A percentile compares a stretch with the other conserved stretches of the same genome.
These are phyloP conservation scores for Dendroctonus ponderosae DNA, from an alignment of 1,140 invertebrate genomes.

Conservation along the genomic window DNA sequence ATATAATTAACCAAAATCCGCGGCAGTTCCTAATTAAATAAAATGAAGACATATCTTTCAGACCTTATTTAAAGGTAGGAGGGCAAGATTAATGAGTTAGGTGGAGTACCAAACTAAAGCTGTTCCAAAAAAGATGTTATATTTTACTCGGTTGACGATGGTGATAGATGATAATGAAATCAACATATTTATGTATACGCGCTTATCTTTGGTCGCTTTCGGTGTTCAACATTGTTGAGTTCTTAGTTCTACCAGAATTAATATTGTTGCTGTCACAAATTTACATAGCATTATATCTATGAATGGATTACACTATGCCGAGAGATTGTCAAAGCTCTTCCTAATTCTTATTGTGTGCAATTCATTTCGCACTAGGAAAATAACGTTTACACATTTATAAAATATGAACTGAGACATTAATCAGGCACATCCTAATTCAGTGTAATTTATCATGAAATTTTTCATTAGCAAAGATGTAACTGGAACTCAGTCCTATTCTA, in stretches of 20 bases:
- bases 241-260: constrained; percentile 4
- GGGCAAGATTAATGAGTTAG: constrained; percentile 15
- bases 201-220: constrained; percentile 12
- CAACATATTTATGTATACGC: constrained; percentile 17
- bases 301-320: background rate
- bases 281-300: background rate
- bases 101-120: constrained; percentile 1
- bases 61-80: constrained; percentile 9
- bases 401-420: too few species aligned
- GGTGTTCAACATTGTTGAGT: constrained; percentile 7
- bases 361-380: too few species aligned
- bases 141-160: constrained; percentile 11
- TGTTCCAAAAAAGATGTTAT: constrained; percentile 5
- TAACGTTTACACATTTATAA: too few species aligned
- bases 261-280: constrained; percentile 5
- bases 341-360: too few species aligned
- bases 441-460: too few species aligned
- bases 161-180: constrained; percentile 10
- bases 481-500: too few species aligned
- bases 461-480: too few species aligned
- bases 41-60: constrained; percentile 6
- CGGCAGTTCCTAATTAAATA: constrained; percentile 14
- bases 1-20: background rate
- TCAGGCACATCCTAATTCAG: too few species aligned
- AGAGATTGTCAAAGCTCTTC: too few species aligned